A percentile compares a stretch with the other conserved stretches of the same genome.
Conservation (phyloP, 2,797 vertebrate genomes). For the Tolypeutes matacus region DNA sequence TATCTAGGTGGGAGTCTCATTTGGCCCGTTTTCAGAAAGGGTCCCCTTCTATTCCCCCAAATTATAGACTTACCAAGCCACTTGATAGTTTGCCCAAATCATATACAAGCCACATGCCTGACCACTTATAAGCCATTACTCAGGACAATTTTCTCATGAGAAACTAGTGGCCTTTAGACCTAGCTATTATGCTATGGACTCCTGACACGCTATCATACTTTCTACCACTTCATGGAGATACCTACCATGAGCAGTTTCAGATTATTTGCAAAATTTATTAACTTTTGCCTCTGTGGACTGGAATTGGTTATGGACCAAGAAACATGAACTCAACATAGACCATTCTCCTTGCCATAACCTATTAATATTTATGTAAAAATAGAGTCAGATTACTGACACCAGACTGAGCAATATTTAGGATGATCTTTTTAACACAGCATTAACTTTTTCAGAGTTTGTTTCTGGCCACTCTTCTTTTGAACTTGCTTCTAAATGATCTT, state of each 20-base stretch:
- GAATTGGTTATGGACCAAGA: neutral
- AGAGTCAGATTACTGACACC: neutral
- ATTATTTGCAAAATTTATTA: slow-evolving; percentile 14
- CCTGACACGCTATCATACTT: neutral
- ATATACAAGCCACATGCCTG: neutral
- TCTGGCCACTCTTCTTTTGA: neutral
- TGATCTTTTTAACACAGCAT: slow-evolving; percentile 43
- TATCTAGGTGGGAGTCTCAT: neutral
- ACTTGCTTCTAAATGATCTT: slow-evolving; percentile 45
- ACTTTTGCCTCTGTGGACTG: slow-evolving; percentile 27
- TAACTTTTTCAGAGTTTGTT: slow-evolving; percentile 34
- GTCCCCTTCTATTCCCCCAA: slow-evolving; percentile 9
- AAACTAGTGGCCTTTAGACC: neutral
- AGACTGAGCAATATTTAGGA: neutral
- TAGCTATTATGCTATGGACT: neutral
- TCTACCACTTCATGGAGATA: neutral
- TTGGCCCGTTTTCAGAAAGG: slow-evolving; percentile 52
- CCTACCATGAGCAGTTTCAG: neutral
- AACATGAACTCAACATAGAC: slow-evolving; percentile 12
- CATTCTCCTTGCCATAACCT: neutral
- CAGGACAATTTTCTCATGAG: slow-evolving; percentile 11
- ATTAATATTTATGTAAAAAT: slow-evolving; percentile 43
- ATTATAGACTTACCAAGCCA: neutral
- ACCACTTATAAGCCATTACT: neutral
- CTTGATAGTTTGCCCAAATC: neutral